Conservation (phyloP, 2,888 invertebrate species). For the Conus canariensis region DNA sequence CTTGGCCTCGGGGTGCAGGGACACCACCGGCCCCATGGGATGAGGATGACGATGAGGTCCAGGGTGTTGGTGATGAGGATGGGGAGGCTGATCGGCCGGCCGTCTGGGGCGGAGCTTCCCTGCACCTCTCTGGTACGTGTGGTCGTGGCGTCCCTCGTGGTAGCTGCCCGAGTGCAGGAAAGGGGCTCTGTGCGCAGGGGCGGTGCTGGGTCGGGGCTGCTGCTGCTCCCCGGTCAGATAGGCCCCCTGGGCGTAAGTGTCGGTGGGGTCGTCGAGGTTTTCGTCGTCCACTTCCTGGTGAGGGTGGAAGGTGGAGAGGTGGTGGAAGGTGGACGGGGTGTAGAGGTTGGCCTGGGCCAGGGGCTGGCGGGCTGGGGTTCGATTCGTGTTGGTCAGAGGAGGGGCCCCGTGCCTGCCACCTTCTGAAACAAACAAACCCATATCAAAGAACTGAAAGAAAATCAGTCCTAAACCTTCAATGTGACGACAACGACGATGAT, state of each 20-base stretch:
- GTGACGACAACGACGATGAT: too few relatives aligned
- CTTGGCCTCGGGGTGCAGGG: slow-evolving; percentile 18
- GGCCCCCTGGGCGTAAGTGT: background rate
- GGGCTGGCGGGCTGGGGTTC: slow-evolving; percentile 2
- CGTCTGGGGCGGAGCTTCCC: background rate
- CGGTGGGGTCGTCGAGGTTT: background rate
- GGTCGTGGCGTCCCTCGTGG: slow-evolving; percentile 31
- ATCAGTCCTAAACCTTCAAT: too few relatives aligned
- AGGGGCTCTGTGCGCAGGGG: background rate
- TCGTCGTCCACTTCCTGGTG: background rate
- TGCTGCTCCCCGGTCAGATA: background rate
- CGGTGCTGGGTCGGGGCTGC: background rate
- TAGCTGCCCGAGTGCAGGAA: slow-evolving; percentile 30
- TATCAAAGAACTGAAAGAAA: too few relatives aligned
- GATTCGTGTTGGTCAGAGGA: slow-evolving; percentile 12
- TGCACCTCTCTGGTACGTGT: background rate
- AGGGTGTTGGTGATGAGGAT: background rate
- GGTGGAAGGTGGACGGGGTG: background rate
- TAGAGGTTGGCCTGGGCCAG: background rate
- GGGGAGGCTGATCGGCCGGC: background rate
- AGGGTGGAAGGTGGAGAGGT: background rate
- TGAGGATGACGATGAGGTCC: background rate
- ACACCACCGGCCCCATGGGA: background rate
- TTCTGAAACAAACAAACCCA: background rate
- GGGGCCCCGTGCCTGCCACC: background rate